Evolutionary conservation across 1,140 invertebrate species (phyloP).

Genomic region (Cyclargus thomasi): DNA sequence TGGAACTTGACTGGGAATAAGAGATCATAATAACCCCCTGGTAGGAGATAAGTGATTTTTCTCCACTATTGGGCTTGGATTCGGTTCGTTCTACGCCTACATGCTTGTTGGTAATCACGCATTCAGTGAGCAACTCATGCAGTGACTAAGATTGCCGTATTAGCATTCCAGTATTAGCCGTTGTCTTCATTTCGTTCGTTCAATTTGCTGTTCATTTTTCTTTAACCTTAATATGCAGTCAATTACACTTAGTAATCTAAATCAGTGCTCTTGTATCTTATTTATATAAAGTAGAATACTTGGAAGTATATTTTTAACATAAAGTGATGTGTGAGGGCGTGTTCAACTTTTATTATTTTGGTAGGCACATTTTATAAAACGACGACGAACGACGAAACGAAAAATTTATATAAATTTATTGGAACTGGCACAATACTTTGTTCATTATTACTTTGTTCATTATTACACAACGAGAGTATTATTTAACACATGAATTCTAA

Average conservation of each 20-base stretch:
- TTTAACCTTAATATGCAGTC: not conserved
- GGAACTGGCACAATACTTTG: not conserved
- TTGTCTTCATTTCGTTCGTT: slow-evolving; percentile 14
- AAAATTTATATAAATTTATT: no score
- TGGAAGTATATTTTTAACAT: no score
- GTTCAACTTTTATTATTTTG: no score
- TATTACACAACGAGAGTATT: not conserved
- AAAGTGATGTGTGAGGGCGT: no score
- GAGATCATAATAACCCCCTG: no score
- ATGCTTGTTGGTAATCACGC: slow-evolving; percentile 54
- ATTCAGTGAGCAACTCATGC: slow-evolving; percentile 45
- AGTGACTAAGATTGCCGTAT: slow-evolving; percentile 46
- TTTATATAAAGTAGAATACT: no score
- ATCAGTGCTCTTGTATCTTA: no score
- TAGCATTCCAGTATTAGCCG: slow-evolving; percentile 24
- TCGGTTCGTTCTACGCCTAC: slow-evolving; percentile 51
- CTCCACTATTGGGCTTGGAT: slow-evolving; percentile 39
- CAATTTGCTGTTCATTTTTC: slow-evolving; percentile 18
- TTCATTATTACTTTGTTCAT: not conserved
- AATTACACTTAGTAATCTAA: no score
- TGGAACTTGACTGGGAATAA: no score
- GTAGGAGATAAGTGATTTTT: not conserved
- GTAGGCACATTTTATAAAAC: no score
- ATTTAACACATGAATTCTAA: slow-evolving; percentile 6
- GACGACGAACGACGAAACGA: no score